Base-by-base conservation (phyloP, 2,888 invertebrate species). In the Urechis unicinctus region DNA sequence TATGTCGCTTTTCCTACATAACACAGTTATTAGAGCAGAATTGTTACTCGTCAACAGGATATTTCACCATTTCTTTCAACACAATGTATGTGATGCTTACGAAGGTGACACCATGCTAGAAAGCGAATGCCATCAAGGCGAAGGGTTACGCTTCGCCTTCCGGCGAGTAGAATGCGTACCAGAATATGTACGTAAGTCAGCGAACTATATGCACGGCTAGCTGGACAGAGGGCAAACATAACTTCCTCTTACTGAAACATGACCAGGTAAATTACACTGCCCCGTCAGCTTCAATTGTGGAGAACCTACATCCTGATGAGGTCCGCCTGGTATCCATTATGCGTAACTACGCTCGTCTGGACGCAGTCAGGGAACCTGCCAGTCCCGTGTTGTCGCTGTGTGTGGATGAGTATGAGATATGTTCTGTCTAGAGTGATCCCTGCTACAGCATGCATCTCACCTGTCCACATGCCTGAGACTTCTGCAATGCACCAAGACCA, bases 401-500 rank as follows among this genome's bases (percentile, higher is more conserved):
- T 48, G 42, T 56, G 4, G 62, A 64, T 28, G 64, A 63, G 21
- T 59, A 56, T 48, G 61, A 60, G 45, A 47, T 55, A 17, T 63
- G 61, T 29, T 36, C 56, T 13, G 43, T 42, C 46, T 54, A 53
- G 29, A 48, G 36, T 17, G 50, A 53, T 3, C 57, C 59, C n/a
- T 61, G 61, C 45, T 25, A 51, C n/a, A 25, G 42, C 28, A 56
- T 59, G 59, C 52, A 48, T 29, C 53, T 60, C n/a, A 60, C 52
- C 13, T 63, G 63, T 48, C 50, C 62, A n/a, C 48, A 59, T 24
- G 50, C 59, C 2, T 63, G 63, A 49, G 49, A 53, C n/a, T 26
- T 63, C 24, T 63, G 63, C 50, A 62, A 63, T 51, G 52, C 57
- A 24, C 59, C 63, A 21, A 50, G 57, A 13, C 63, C 63, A 2